Conservation (phyloP, 2,113 vertebrate genomes). For the Progne subis region DNA sequence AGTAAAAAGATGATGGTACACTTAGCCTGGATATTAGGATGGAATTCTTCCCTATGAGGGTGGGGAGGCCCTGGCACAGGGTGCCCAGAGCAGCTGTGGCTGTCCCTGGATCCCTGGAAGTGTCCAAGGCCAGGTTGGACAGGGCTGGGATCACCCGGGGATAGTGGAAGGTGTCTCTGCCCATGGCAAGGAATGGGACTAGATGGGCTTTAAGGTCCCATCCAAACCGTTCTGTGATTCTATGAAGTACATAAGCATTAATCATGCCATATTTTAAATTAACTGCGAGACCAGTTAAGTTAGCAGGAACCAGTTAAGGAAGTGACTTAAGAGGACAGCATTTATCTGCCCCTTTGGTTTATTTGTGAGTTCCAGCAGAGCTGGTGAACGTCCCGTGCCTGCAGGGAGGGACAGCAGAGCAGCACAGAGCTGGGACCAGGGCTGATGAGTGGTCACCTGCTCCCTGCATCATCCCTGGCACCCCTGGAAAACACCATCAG, state of each 20-base stretch:
- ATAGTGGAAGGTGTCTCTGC: not conserved
- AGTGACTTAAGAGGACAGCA: not conserved
- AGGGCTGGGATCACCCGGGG: accelerated
- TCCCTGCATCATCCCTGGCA: not conserved
- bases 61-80: not conserved
- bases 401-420: accelerated
- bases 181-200: not conserved
- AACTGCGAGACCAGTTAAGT: not conserved
- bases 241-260: not conserved
- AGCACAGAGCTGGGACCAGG: not conserved
- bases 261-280: not conserved
- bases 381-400: accelerated
- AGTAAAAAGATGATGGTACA: not conserved
- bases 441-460: too few species aligned
- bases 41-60: not conserved
- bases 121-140: not conserved
- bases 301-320: not conserved
- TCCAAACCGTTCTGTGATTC: not conserved
- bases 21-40: not conserved
- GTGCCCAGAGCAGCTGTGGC: not conserved
- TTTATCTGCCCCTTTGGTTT: not conserved
- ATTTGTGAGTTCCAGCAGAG: accelerated
- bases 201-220: not conserved
- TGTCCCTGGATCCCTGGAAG: not conserved
- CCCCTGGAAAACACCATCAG: accelerated